phyloP scores from a whole-genome alignment of 2,113 vertebrate genomes.

The Paramisgurnus dabryanus region DNA sequence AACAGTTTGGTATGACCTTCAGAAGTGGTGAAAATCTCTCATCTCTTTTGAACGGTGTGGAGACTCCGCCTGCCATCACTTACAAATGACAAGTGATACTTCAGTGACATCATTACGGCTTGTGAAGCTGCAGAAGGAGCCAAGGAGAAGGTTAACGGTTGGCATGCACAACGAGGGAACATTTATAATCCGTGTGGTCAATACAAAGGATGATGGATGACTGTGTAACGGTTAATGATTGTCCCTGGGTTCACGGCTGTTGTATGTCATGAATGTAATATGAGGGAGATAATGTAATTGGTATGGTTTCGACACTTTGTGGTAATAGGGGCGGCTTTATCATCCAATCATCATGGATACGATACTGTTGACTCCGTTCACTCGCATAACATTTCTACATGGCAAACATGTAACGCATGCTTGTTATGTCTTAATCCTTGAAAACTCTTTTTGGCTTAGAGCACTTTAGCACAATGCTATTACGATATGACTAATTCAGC shows the following conservation, averaged over 20 bases:
- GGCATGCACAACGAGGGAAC: constrained; percentile 10
- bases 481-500: constrained; percentile 18
- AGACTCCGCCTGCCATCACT: constrained; percentile 49
- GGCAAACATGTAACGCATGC: background rate
- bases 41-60: constrained; percentile 48
- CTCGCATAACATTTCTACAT: background rate
- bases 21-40: constrained; percentile 43
- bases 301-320: constrained; percentile 7
- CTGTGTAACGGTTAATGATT: constrained; percentile 28
- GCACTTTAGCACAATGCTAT: constrained; percentile 25
- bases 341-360: constrained; percentile 8
- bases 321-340: constrained; percentile 31
- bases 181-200: constrained; percentile 16
- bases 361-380: background rate
- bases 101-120: constrained; percentile 45
- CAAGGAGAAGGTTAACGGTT: constrained; percentile 30
- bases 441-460: constrained; percentile 19
- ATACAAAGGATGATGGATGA: constrained; percentile 28
- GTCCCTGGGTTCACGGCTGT: constrained; percentile 32
- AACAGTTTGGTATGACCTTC: constrained; percentile 55
- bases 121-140: constrained; percentile 13
- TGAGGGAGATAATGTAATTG: constrained; percentile 40
- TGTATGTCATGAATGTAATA: constrained; percentile 44
- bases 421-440: constrained; percentile 44
- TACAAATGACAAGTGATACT: constrained; percentile 54